Percentiles rank a stretch among this genome's conserved stretches.
Conservation (phyloP, 2,888 invertebrate genomes). For the Philereme transversata region DNA sequence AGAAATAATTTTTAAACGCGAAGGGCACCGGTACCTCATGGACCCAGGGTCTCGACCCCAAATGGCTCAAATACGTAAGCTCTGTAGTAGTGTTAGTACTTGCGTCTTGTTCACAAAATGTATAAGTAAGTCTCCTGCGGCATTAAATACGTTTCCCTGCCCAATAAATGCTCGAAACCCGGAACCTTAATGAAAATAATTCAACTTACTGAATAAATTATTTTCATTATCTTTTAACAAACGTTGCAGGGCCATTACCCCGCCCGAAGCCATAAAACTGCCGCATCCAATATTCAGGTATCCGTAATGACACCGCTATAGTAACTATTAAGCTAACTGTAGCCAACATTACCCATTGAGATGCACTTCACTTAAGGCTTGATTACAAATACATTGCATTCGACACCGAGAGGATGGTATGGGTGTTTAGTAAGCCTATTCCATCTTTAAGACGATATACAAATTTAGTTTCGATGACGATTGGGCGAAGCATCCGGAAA, state of each 20-base stretch:
- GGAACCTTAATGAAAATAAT: not conserved
- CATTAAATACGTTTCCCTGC: not conserved
- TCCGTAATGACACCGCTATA: not conserved
- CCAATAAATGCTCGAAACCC: not conserved
- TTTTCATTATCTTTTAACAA: slow-evolving; percentile 9
- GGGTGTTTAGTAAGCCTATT: too few relatives aligned
- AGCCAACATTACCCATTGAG: slow-evolving; percentile 1
- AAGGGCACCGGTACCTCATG: too few relatives aligned
- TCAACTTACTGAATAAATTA: slow-evolving; percentile 1
- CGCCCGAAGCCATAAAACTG: slow-evolving; percentile 7
- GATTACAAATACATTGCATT: slow-evolving; percentile 5
- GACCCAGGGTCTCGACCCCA: too few relatives aligned
- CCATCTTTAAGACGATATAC: too few relatives aligned
- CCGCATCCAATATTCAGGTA: slow-evolving; percentile 12
- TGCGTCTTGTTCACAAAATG: too few relatives aligned
- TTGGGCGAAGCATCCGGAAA: too few relatives aligned
- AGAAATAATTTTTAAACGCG: too few relatives aligned
- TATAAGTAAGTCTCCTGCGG: too few relatives aligned
- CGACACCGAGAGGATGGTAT: not conserved
- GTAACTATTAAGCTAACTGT: not conserved
- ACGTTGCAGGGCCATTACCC: slow-evolving; percentile 7
- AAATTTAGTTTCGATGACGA: too few relatives aligned
- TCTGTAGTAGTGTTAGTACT: too few relatives aligned
- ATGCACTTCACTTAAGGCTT: slow-evolving; percentile 8
- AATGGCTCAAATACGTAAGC: too few relatives aligned